Evolutionary conservation across 2,797 vertebrate species (phyloP).

Genomic region (Eospalax fontanierii): DNA sequence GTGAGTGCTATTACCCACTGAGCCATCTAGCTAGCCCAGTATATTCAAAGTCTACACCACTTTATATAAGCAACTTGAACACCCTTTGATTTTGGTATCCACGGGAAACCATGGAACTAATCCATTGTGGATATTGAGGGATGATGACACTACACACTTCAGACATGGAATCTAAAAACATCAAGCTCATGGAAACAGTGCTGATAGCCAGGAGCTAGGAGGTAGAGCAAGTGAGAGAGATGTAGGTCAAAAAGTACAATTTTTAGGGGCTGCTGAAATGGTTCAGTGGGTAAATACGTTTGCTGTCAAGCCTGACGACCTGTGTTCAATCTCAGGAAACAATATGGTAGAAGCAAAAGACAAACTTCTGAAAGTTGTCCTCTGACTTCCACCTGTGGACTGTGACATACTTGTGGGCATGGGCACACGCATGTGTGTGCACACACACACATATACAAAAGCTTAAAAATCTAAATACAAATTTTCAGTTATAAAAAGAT

Average conservation of each 20-base stretch:
- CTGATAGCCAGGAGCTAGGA: neutral
- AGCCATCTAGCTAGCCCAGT: neutral
- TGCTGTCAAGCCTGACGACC: neutral
- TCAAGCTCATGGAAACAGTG: neutral
- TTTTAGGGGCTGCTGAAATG: neutral
- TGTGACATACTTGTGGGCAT: neutral
- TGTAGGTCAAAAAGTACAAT: neutral
- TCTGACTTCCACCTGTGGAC: neutral
- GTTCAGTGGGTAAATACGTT: neutral
- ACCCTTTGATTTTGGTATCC: neutral
- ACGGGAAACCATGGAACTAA: neutral
- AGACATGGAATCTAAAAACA: neutral
- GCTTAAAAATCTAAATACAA: too few species aligned
- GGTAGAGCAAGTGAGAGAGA: neutral
- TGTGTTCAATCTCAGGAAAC: too few species aligned
- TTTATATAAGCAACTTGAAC: neutral
- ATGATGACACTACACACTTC: neutral
- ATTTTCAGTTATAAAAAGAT: too few species aligned
- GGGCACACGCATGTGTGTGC: neutral
- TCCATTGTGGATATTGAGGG: neutral
- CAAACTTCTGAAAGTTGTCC: neutral
- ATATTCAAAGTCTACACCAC: neutral
- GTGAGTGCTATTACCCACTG: neutral
- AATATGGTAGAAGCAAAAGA: neutral
- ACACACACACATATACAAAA: too few species aligned